These are phyloP conservation scores for Chouioia cunea DNA, from an alignment of 2,888 invertebrate genomes.

Conservation along the genomic window DNA sequence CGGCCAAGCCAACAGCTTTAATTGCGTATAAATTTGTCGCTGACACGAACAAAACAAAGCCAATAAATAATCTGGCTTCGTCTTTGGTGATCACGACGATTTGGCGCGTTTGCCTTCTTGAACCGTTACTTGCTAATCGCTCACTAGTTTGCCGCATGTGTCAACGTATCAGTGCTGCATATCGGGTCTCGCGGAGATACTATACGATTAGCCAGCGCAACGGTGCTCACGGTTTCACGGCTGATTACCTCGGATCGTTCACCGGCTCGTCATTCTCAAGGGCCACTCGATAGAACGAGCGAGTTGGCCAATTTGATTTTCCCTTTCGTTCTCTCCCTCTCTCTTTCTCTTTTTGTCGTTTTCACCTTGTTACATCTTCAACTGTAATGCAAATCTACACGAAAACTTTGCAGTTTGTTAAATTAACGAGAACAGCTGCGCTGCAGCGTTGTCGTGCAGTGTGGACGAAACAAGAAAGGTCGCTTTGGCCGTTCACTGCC, in stretches of 20 bases:
- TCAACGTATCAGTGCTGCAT: constrained; percentile 25
- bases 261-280: constrained; percentile 49
- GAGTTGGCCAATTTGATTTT: constrained; percentile 35
- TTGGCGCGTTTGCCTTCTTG: constrained; percentile 51
- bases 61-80: background rate
- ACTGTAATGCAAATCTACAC: too few relatives aligned
- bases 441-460: too few relatives aligned
- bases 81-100: constrained; percentile 57
- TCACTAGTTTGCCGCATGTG: constrained; percentile 30
- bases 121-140: constrained; percentile 22
- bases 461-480: too few relatives aligned
- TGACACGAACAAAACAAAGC: constrained; percentile 6
- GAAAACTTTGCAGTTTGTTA: too few relatives aligned
- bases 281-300: constrained; percentile 33
- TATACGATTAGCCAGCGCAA: constrained; percentile 28
- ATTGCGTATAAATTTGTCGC: background rate
- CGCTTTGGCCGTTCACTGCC: too few relatives aligned
- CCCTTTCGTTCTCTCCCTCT: background rate
- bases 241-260: constrained; percentile 48
- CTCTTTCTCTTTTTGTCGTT: background rate
- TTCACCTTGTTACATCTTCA: too few relatives aligned
- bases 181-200: constrained; percentile 19
- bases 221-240: constrained; percentile 47
- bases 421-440: too few relatives aligned
- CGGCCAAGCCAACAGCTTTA: background rate